Evolutionary conservation across 2,113 vertebrate species (phyloP), one percentile per base, ranked within the genome.

Genomic region (Accipiter cooperii): DNA sequence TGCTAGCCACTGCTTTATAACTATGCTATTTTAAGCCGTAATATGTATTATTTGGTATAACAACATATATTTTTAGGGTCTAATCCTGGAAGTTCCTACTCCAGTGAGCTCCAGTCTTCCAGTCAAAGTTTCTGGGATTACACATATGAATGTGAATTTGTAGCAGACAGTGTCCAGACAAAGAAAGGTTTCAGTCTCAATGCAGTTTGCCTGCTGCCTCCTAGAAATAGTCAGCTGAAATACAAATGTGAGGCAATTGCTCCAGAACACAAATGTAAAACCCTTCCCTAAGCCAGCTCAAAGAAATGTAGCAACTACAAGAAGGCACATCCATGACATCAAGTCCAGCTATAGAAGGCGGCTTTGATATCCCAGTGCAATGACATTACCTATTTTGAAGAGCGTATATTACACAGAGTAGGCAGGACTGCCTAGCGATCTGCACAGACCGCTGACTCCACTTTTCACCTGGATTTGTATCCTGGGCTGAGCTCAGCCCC

Each of bases 11-110:
- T 81, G 51, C 73, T 90, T 78, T 66, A 82, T 57, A 85, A 83
- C 70, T 55, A 33, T 14, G 63, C 78, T 97, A 94, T 95, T 96
- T 95, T 89, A 95, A 85, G 94, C 34, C 63, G 33, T 31, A 91
- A n/a, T 70, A 88, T 64, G 51, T 55, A 96, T 93, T 94, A 94
- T 96, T 94, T 93, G 68, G 71, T 94, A 54, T 49, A 91, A 83
- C 20, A 80, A 92, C 46, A 63, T 90, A 80, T 57, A 94, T 89
- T 94, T 97, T 95, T 91, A 91, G 82, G 61, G 58, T 77, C 87
- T 91, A 83, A 94, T 88, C 75, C 66, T 94, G 82, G 79, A 94
- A 96, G 91, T 80, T 80, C 64, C 69, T 75, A 70, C 24, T 90
- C 84, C 55, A 69, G 7, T n/a, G 70, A 89, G 52, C n/a, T 71